Conservation (phyloP, 2,113 vertebrate species). For the Tachuris rubrigastra region DNA sequence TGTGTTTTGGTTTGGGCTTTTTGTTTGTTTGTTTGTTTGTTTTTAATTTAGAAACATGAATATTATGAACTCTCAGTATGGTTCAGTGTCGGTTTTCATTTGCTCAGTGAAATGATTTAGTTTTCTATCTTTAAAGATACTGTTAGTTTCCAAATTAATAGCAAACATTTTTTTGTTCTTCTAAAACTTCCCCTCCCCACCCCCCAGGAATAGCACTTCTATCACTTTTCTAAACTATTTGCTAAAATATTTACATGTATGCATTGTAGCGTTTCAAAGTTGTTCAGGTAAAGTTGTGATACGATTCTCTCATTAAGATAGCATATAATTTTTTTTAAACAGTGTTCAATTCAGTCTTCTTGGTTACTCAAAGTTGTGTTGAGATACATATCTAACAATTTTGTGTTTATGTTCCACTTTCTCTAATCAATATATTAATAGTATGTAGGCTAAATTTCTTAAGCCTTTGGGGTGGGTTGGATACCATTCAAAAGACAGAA, state of each 20-base stretch:
- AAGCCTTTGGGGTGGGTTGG: neutral
- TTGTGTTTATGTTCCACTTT: neutral
- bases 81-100: neutral
- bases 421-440: neutral
- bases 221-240: neutral
- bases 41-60: neutral
- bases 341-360: neutral
- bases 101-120: neutral
- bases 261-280: neutral
- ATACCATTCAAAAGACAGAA: neutral
- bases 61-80: neutral
- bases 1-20: neutral
- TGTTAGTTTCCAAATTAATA: neutral
- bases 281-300: neutral
- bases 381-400: neutral
- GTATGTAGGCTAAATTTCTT: neutral
- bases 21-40: neutral
- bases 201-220: neutral
- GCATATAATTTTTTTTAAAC: neutral
- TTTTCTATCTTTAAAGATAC: neutral
- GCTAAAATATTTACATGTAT: neutral
- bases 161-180: neutral
- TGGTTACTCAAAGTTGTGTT: neutral
- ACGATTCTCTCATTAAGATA: neutral
- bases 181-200: neutral